Percentiles rank a stretch among this genome's conserved stretches.
Conservation (phyloP, 2,113 vertebrate genomes). For the Epinephelus lanceolatus region DNA sequence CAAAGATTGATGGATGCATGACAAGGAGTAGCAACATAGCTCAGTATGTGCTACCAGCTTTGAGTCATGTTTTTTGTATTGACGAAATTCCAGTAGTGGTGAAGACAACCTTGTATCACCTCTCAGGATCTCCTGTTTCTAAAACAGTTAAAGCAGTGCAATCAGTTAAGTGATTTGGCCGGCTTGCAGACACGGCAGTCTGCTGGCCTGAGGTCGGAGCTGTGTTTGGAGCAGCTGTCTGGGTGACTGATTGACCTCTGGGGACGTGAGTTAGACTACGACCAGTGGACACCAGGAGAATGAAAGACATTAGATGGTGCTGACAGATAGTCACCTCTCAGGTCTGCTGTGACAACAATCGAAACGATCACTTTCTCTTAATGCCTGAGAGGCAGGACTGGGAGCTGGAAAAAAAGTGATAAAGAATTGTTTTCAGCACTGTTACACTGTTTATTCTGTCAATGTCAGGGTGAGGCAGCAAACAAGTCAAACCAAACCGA, state of each 20-base stretch:
- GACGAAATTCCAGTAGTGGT: neutral
- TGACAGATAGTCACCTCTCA: slow-evolving; percentile 73
- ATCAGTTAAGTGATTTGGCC: slow-evolving; percentile 45
- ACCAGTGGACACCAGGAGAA: slow-evolving; percentile 55
- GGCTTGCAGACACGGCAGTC: slow-evolving; percentile 26
- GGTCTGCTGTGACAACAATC: slow-evolving; percentile 61
- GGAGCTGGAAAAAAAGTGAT: slow-evolving; percentile 37
- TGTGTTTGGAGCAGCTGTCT: slow-evolving; percentile 57
- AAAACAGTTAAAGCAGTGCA: slow-evolving; percentile 30
- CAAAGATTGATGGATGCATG: neutral
- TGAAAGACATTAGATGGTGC: slow-evolving; percentile 61
- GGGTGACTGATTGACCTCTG: slow-evolving; percentile 70
- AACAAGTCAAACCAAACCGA: slow-evolving; percentile 34
- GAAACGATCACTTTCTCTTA: slow-evolving; percentile 55
- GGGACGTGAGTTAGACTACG: slow-evolving; percentile 53
- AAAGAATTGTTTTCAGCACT: slow-evolving; percentile 30
- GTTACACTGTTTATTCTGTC: slow-evolving; percentile 53
- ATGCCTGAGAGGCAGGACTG: slow-evolving; percentile 20
- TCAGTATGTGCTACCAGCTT: neutral
- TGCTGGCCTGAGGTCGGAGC: slow-evolving; percentile 43
- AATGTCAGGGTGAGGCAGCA: slow-evolving; percentile 31
- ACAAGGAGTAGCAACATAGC: neutral
- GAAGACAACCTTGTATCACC: slow-evolving; percentile 10
- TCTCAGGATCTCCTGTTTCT: slow-evolving; percentile 32
- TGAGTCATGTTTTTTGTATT: slow-evolving; percentile 1